These are phyloP conservation scores for Chiridota heheva DNA, from an alignment of 35 echinoderm and acorn worm genomes.

Conservation along the genomic window DNA sequence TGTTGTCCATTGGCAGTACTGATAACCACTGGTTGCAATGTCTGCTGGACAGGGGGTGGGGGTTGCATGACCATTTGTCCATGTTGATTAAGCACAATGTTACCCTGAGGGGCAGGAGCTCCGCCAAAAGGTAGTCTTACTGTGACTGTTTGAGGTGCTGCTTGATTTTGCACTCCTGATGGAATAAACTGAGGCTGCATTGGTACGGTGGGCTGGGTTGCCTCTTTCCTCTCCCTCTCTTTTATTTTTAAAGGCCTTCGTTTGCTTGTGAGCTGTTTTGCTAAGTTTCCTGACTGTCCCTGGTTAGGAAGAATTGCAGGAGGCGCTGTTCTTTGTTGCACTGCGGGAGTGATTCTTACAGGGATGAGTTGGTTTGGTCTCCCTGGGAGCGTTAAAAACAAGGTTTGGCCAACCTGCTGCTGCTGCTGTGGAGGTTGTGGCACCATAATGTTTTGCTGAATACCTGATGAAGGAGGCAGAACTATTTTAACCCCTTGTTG, in stretches of 20 bases:
- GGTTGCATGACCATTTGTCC: slow-evolving; percentile 40
- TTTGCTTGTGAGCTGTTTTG: slow-evolving; percentile 36
- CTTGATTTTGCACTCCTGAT: background rate
- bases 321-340: slow-evolving; percentile 6
- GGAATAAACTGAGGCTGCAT: slow-evolving; percentile 26
- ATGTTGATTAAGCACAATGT: slow-evolving; percentile 40
- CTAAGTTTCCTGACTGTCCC: slow-evolving; percentile 38
- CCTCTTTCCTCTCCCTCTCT: slow-evolving; percentile 6
- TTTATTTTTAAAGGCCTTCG: slow-evolving; percentile 40
- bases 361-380: slow-evolving; percentile 24
- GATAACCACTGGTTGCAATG: slow-evolving; percentile 34
- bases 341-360: slow-evolving; percentile 11
- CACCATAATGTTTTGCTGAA: slow-evolving; percentile 23
- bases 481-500: background rate
- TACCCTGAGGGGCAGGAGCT: slow-evolving; percentile 7
- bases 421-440: no score
- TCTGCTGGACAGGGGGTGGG: background rate
- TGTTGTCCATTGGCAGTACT: slow-evolving; percentile 44
- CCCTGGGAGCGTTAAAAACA: slow-evolving; percentile 27
- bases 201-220: background rate
- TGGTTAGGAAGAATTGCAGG: slow-evolving; percentile 37
- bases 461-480: background rate
- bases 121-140: slow-evolving; percentile 52
- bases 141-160: slow-evolving; percentile 52
- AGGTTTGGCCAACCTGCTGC: slow-evolving; percentile 36